A percentile compares a stretch with the other conserved stretches of the same genome.
phyloP scores from a whole-genome alignment of 1,140 invertebrate genomes.

The Lineus longissimus region DNA sequence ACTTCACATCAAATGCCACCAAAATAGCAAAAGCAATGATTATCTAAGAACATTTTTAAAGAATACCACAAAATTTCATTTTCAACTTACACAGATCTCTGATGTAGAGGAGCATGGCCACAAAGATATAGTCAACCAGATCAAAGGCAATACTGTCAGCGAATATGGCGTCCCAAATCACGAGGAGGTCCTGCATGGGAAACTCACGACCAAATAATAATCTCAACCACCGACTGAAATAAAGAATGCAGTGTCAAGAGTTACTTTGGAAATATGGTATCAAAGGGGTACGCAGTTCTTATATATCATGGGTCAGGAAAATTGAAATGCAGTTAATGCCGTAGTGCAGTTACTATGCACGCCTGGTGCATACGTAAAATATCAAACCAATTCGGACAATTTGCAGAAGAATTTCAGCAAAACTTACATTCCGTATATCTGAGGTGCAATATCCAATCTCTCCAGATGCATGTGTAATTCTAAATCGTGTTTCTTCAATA shows the following conservation, averaged over 20 bases:
- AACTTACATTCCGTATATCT: conserved; percentile 79
- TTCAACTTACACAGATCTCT: conserved; percentile 66
- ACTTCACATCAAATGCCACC: no score
- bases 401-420: no score
- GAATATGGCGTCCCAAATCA: conserved; percentile 78
- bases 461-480: conserved; percentile 66
- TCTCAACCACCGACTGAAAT: conserved; percentile 71
- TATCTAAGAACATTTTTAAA: no score
- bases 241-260: neutral
- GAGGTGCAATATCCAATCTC: conserved; percentile 69
- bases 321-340: no score
- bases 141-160: conserved; percentile 67
- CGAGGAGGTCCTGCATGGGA: conserved; percentile 67
- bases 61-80: neutral
- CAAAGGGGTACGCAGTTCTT: no score
- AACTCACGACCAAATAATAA: conserved; percentile 78
- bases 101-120: conserved; percentile 72
- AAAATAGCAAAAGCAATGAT: no score
- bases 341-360: no score
- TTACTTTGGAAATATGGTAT: neutral
- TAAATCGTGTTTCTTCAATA: conserved; percentile 63
- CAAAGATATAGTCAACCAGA: conserved; percentile 71
- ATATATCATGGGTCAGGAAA: no score
- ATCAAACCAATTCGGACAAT: no score
- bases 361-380: no score